Evolutionary conservation across 92 coral and sea anemone genomes (phyloP), one percentile per base, ranked within the genome.

Genomic region (Zoanthus sociatus): DNA sequence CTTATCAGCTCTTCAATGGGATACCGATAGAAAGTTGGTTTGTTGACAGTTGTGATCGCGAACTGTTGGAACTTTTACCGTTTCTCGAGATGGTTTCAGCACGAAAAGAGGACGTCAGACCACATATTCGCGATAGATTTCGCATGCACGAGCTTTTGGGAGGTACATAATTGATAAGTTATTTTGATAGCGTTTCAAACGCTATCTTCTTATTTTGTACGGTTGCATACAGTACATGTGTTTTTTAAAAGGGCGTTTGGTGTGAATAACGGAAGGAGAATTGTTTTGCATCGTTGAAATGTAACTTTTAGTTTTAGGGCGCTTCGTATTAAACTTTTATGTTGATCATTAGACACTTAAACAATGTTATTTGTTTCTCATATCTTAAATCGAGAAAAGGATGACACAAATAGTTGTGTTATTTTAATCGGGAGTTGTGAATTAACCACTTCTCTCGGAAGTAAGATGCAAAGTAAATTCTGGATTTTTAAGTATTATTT

Each of bases 1-100:
- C 98, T 71, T 97, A 97, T 89, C 99, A 97, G 37, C 92, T 97
- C 88, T 97, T 93, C 85, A 97, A 97, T 88, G 99, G 99, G 20
- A 97, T 97, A 42, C 99, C 99, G 58, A 97, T 97, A 75, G 99
- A 97, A 91, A 97, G 99, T 37, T 97, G 99, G 99, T 97, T 97
- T 88, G 98, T 95, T 46, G 99, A 97, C 87, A 93, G 94, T 69
- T 83, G 94, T 18, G 99, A 97, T 86, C 88, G 98, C 13, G 99
- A 97, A 78, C 83, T 97, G 12, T 78, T 97, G 11, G 99, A 97
- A 78, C 89, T 97, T 18, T 88, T 97, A 74, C 99, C 99, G 20
- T 97, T 97, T 78, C 88, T 97, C 45, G 98, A 97, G 83, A 91
- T 93, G 90, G 85, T 97, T 73, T 98, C 94, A 14, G 88, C 91